phyloP scores from a whole-genome alignment of 2,888 invertebrate species.

The Philereme vetulata region DNA sequence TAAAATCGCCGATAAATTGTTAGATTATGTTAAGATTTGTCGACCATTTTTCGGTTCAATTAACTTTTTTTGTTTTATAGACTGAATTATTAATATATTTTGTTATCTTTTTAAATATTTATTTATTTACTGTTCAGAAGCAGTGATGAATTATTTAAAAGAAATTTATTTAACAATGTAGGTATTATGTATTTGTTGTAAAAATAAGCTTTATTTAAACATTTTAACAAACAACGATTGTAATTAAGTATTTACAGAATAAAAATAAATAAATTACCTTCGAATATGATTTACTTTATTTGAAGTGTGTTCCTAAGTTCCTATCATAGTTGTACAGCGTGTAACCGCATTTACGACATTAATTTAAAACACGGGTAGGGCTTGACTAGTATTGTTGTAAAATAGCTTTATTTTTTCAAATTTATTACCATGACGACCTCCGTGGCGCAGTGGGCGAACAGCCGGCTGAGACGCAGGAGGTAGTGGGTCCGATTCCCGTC shows the following conservation, averaged over 20 bases:
- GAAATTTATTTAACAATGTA: conserved; percentile 15
- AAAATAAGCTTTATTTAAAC: background rate
- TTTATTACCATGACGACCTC: too few relatives aligned
- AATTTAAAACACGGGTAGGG: too few relatives aligned
- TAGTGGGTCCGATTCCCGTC: too few relatives aligned
- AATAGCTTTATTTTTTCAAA: too few relatives aligned
- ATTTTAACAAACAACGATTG: conserved; percentile 35
- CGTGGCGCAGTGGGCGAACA: too few relatives aligned
- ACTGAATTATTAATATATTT: conserved; percentile 68
- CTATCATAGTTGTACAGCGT: background rate
- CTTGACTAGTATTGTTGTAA: background rate
- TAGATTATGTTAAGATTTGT: conserved; percentile 35
- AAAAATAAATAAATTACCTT: background rate
- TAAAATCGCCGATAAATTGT: conserved; percentile 68
- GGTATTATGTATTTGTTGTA: conserved; percentile 4
- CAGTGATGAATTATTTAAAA: conserved; percentile 11
- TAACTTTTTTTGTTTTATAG: conserved; percentile 52
- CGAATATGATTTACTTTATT: background rate
- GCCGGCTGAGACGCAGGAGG: too few relatives aligned
- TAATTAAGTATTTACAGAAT: conserved; percentile 3
- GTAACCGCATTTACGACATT: too few relatives aligned
- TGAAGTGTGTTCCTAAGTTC: background rate
- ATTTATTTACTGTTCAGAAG: conserved; percentile 38
- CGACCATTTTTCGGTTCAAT: conserved; percentile 67
- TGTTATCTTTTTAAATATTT: conserved; percentile 68